Conservation (phyloP, 2,797 vertebrate genomes). For the Eulemur mongoz region DNA sequence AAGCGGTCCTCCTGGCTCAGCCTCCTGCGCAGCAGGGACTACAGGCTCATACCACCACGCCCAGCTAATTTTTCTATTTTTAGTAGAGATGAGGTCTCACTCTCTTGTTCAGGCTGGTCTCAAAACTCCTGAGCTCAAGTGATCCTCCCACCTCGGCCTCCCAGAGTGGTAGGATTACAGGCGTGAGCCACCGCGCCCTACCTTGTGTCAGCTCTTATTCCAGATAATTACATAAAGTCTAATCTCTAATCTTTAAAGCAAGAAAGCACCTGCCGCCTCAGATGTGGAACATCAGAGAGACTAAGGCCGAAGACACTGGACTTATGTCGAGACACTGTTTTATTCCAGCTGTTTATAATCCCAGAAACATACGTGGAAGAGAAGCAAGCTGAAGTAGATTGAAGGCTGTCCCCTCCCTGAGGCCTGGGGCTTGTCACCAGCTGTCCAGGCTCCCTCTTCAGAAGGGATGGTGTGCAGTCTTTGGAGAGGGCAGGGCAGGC, state of each 20-base stretch:
- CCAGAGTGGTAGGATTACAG: no score
- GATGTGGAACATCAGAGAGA: background rate
- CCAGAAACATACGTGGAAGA: background rate
- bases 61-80: no score
- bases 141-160: no score
- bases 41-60: accelerated
- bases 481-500: no score
- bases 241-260: background rate
- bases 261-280: background rate
- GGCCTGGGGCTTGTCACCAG: background rate
- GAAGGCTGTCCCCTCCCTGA: background rate
- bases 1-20: no score
- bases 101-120: no score
- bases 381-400: background rate
- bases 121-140: no score
- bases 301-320: background rate
- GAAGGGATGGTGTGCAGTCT: background rate
- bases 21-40: no score
- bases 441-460: background rate
- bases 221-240: background rate
- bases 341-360: background rate
- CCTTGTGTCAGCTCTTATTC: background rate
- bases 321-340: background rate
- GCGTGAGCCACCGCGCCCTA: no score
- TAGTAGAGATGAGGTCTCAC: no score